Evolutionary conservation across 2,888 invertebrate species (phyloP).

Genomic region (Chymomyza procnemis): DNA sequence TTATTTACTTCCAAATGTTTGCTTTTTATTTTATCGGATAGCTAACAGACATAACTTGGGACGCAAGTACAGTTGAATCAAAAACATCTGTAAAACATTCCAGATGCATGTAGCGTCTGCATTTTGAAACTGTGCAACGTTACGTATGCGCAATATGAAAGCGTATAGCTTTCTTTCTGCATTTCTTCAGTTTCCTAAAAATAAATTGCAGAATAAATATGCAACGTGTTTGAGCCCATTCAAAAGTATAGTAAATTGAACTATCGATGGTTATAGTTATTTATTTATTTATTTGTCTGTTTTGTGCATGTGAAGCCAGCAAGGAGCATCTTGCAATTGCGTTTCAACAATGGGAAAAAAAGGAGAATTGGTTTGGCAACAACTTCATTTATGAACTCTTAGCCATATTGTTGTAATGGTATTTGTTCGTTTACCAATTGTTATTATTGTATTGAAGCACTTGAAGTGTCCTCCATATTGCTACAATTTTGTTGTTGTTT

Average conservation of each 20-base stretch:
- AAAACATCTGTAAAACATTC: constrained; percentile 20
- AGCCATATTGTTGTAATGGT: constrained; percentile 27
- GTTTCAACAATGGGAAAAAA: constrained; percentile 48
- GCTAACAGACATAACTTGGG: too few relatives aligned
- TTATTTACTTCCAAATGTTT: constrained; percentile 53
- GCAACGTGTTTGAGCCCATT: constrained; percentile 31
- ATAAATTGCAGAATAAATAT: constrained; percentile 57
- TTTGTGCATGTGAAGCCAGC: constrained; percentile 36
- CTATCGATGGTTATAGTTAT: constrained; percentile 61
- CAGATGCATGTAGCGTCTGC: constrained; percentile 10
- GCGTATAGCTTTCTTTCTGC: background rate
- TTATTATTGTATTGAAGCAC: constrained; percentile 26
- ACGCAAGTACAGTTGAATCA: constrained; percentile 10
- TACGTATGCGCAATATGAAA: constrained; percentile 28
- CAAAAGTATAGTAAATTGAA: constrained; percentile 51
- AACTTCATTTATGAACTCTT: constrained; percentile 50
- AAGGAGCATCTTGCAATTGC: constrained; percentile 50
- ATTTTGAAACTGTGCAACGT: background rate
- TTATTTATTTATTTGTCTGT: constrained; percentile 47
- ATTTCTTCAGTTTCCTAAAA: constrained; percentile 17
- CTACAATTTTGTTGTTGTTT: background rate
- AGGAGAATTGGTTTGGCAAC: constrained; percentile 30
- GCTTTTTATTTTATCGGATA: constrained; percentile 31
- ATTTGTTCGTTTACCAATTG: constrained; percentile 2
- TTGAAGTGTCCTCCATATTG: constrained; percentile 10